Evolutionary conservation across 1,140 invertebrate species (phyloP), one percentile per base, ranked within the genome.

Genomic region (Caerostris extrusa): DNA sequence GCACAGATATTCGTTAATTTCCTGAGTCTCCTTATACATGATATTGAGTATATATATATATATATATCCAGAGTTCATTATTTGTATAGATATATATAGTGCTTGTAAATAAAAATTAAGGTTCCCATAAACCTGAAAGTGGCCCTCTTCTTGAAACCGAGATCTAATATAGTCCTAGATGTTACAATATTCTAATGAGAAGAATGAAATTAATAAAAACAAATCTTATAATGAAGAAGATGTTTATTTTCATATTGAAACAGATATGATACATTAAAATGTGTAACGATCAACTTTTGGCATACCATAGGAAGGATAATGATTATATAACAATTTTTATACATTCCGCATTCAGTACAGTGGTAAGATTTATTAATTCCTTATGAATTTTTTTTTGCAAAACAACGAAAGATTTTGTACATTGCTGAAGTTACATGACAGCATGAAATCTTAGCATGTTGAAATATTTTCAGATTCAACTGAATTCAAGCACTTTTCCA

Each of bases 251-350:
- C 60, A 53, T 87, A 91, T 91, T 91, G 90, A 91, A 91, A 91
- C 90, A 91, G 90, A 91, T 91, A 91, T 91, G 90, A 91, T 91
- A 91, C 90, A 91, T 60, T 91, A 82, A 81, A 91, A 91, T 82
- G 77, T 91, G 14, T 77, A 91, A 91, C 90, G 77, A 82, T 91
- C 69, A 82, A 81, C 90, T 91, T n/a, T 91, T 91, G 90, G 90
- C 90, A 91, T 82, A 91, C 77, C 90, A 82, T 60, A 91, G 90
- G 90, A 91, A 91, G 90, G 77, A 91, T 60, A 69, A 91, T 91
- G 69, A 82, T 82, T 58, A 58, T 34, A 60, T 19, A 85, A 85
- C 83, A 85, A 58, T 57, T 60, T 81, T 85, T 85, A 60, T 60
- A 85, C 55, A 58, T 14, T 85, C 55, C 83, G 57, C 83, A 58